Conservation (phyloP, 2,113 vertebrate species). For the Gasterosteus aculeatus region DNA sequence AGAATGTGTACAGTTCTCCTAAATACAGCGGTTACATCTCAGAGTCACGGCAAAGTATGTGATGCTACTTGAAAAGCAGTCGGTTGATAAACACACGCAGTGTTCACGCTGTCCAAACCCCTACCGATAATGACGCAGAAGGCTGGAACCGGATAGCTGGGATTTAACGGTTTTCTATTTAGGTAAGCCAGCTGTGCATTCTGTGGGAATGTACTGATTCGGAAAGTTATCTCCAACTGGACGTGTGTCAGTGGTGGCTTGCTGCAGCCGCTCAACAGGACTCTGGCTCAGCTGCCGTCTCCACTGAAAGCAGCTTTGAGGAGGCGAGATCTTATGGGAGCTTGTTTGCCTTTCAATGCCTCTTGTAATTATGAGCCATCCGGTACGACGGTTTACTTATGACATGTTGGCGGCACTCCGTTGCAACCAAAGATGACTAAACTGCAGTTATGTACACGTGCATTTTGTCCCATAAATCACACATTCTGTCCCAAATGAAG, state of each 20-base stretch:
- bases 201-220: conserved; percentile 61
- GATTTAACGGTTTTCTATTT: conserved; percentile 75
- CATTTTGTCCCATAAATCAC: background rate
- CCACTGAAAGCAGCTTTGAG: background rate
- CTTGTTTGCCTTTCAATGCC: conserved; percentile 1
- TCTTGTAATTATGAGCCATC: background rate
- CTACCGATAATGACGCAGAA: conserved; percentile 18
- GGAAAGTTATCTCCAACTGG: conserved; percentile 40
- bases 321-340: background rate
- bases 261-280: conserved; percentile 23
- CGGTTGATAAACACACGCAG: background rate
- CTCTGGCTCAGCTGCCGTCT: conserved; percentile 17
- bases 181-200: conserved; percentile 68
- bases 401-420: background rate
- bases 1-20: conserved; percentile 48
- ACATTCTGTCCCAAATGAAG: background rate
- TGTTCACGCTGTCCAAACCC: background rate
- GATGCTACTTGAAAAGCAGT: background rate
- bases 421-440: background rate
- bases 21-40: conserved; percentile 30
- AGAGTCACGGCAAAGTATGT: background rate
- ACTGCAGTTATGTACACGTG: background rate
- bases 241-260: conserved; percentile 18
- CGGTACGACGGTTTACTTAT: background rate
- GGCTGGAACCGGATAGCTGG: conserved; percentile 49